Base-by-base conservation (phyloP, 2,797 vertebrate genomes). In the Gadopsis marmoratus region DNA sequence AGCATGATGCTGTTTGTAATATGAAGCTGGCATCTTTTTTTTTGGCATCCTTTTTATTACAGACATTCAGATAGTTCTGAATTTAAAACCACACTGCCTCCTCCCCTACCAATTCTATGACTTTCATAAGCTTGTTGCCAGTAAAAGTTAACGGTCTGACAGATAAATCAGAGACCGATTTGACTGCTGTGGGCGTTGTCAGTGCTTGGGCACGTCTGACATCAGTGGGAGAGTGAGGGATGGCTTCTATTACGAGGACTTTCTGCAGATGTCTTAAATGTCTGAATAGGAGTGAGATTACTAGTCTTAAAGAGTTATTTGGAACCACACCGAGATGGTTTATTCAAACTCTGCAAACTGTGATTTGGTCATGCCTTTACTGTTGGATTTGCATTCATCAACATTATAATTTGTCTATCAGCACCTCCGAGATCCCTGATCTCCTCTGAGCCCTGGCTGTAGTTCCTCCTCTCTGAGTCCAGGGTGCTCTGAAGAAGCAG, bases 351-450 rank as follows among this genome's bases (percentile, higher is more conserved):
- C 5, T 21, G 5, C 8, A 56, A 47, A 31, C n/a, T 54, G 19
- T 26, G 16, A 55, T 37, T 45, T 35, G 14, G 35, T 23, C n/a
- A 37, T 5, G 26, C 8, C 4, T 2, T 31, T 4, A 23, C 14
- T 5, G n/a, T 61, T 60, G 16, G 8, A 41, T 33, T 37, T 45
- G 39, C 23, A 29, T n/a, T 60, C 5, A 8, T 39, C 59, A 16
- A 7, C 9, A 2, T 51, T 63, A 29, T 53, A 7, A 3, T 59
- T 66, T 29, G 43, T 21, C 26, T 19, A 39, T 71, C 54, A 29
- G 31, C 95, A 99, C 98, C 98, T 95, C 99, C 97, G 71, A 98
- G 95, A 65, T 99, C 97, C 68, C 94, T 95, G 93, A 99, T 99
- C 95, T 99, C 97, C 94, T 99, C 98, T 7, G 98, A 99, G 85